These are phyloP conservation scores for Trissoscelio sp. DNA, from an alignment of 2,888 invertebrate genomes.

Conservation along the genomic window DNA sequence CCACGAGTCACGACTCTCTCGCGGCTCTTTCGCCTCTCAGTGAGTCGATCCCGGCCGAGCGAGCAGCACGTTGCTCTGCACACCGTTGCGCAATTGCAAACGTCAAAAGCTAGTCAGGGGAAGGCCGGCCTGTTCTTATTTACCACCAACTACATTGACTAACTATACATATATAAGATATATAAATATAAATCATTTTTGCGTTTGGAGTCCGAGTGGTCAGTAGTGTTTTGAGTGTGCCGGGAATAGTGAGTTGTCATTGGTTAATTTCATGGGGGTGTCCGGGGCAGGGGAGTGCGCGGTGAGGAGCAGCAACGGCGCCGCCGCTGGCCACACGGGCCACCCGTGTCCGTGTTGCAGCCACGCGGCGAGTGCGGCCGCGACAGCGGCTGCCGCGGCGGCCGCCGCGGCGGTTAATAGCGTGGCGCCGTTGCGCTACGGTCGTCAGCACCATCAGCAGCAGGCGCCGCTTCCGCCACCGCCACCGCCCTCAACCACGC, in stretches of 20 bases:
- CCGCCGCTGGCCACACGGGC: slow-evolving; percentile 78
- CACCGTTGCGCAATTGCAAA: slow-evolving; percentile 7
- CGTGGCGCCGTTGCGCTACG: slow-evolving; percentile 72
- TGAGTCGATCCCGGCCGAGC: slow-evolving; percentile 81
- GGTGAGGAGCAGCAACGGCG: slow-evolving; percentile 72
- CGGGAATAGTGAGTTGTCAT: slow-evolving; percentile 49
- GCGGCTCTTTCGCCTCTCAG: slow-evolving; percentile 37
- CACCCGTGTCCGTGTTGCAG: slow-evolving; percentile 81
- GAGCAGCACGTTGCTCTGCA: slow-evolving; percentile 36
- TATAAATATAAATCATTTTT: too few relatives aligned
- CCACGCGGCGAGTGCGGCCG: slow-evolving; percentile 76
- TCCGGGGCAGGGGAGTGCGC: slow-evolving; percentile 80
- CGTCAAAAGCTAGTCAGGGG: slow-evolving; percentile 35
- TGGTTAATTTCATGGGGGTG: slow-evolving; percentile 81
- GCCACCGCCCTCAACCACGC: slow-evolving; percentile 45
- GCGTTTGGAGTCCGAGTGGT: slow-evolving; percentile 16
- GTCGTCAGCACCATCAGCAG: slow-evolving; percentile 51
- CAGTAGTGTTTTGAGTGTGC: slow-evolving; percentile 36
- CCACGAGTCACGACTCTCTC: slow-evolving; percentile 73
- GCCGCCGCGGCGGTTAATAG: slow-evolving; percentile 73
- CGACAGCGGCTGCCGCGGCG: slow-evolving; percentile 77
- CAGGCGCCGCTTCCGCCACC: slow-evolving; percentile 39
- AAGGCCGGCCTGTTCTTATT: slow-evolving; percentile 19
- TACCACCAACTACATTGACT: too few relatives aligned
- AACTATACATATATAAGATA: too few relatives aligned